Conservation (phyloP, 2,113 vertebrate genomes). For the Athene noctua region DNA sequence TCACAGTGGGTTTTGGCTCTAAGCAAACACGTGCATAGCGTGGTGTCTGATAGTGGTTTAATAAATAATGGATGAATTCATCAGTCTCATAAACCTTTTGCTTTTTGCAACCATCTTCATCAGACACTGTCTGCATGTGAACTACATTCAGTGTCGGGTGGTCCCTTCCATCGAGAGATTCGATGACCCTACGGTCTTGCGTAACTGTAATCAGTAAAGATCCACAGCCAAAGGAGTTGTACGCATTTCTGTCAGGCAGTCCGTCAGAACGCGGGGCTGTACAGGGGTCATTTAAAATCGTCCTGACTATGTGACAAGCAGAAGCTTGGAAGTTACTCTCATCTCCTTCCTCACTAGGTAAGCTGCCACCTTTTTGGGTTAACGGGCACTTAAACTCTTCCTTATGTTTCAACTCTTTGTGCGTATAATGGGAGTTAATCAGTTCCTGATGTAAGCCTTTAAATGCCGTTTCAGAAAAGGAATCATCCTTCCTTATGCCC, state of each 20-base stretch:
- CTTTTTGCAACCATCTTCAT: constrained; percentile 34
- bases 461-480: not conserved
- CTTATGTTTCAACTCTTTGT: constrained; percentile 21
- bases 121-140: not conserved
- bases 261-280: not conserved
- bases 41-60: constrained; percentile 77
- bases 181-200: not conserved
- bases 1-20: not conserved
- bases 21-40: constrained; percentile 64
- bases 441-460: constrained; percentile 23
- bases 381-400: not conserved
- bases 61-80: constrained; percentile 78
- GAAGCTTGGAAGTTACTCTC: not conserved
- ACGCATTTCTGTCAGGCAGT: not conserved
- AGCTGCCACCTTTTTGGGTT: not conserved
- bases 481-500: not conserved
- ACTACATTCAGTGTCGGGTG: not conserved
- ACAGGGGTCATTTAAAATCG: constrained; percentile 4
- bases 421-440: not conserved
- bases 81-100: constrained; percentile 79
- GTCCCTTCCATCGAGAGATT: constrained; percentile 8
- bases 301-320: not conserved
- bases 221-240: not conserved
- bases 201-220: constrained; percentile 53
- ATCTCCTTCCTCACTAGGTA: constrained; percentile 12